Conservation (phyloP, 2,888 invertebrate genomes). For the Cosmopolites sordidus region DNA sequence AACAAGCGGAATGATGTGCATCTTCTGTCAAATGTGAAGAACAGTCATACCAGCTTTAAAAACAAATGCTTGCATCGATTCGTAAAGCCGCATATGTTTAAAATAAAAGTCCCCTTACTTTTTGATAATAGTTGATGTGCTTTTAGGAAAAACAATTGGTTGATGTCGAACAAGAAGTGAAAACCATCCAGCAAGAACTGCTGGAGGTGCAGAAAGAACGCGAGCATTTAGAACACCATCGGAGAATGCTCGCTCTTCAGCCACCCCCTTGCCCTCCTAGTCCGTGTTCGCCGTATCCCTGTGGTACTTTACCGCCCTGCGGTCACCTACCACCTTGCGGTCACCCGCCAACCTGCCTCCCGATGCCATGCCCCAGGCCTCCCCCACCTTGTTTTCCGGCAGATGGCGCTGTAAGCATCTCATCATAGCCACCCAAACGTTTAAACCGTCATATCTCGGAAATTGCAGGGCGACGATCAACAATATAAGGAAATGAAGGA, state of each 20-base stretch:
- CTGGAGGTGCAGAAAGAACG: slow-evolving; percentile 52
- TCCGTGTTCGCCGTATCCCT: slow-evolving; percentile 30
- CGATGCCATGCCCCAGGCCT: slow-evolving; percentile 31
- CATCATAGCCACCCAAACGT: background rate
- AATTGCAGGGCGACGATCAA: slow-evolving; percentile 43
- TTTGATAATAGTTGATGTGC: too few species aligned
- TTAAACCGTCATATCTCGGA: slow-evolving; percentile 2
- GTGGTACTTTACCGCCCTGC: slow-evolving; percentile 22
- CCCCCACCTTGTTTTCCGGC: slow-evolving; percentile 20
- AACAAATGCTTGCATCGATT: too few species aligned
- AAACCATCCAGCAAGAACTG: slow-evolving; percentile 53
- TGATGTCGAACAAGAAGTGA: slow-evolving; percentile 58
- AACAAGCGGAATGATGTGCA: too few species aligned
- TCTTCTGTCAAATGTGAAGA: too few species aligned
- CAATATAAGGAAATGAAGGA: slow-evolving; percentile 58
- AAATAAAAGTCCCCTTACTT: too few species aligned
- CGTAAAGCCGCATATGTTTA: too few species aligned
- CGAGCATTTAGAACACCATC: slow-evolving; percentile 50
- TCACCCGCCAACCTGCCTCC: slow-evolving; percentile 14
- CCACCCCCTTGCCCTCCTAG: slow-evolving; percentile 23
- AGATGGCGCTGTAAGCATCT: slow-evolving; percentile 22
- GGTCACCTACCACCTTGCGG: slow-evolving; percentile 21
- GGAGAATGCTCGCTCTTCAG: slow-evolving; percentile 45
- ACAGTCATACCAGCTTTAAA: too few species aligned
- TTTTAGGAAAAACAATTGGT: slow-evolving; percentile 58